Base-by-base conservation (phyloP, 1,140 invertebrate species). In the Zophobas morio region DNA sequence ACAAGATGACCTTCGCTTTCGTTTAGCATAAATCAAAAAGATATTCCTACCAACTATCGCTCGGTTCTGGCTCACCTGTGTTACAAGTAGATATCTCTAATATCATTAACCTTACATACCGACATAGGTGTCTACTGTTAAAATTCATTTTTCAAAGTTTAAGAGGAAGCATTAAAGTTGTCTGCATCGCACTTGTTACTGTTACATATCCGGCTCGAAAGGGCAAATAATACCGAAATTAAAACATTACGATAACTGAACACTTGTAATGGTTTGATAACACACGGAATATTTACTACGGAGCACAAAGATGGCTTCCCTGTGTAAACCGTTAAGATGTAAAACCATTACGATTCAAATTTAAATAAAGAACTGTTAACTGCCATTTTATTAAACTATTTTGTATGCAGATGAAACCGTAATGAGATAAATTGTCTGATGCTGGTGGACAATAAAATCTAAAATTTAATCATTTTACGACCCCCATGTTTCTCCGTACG, bases 1-100 rank as follows among this genome's bases (percentile, higher is more conserved):
- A 54, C 53, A 34, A 54, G 53, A 54, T 54, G 53, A 54, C 53
- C 53, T 54, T 54, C 53, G 53, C 53, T 54, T 54, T 54, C 53
- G 32, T 54, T 54, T 54, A 54, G 53, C 53, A 54, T 54, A 54
- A 34, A 54, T 54, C 53, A 54, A 54, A 54, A 54, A 54, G 53
- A 54, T 54, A 54, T 54, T 54, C 53, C 32, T 54, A 20, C 20
- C 20, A 20, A 20, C 20, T 20, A 20, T 20, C 20, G 20, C 20
- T 20, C 20, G 53, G 33, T 54, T 20, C 35, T 33, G 32, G 53
- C 53, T 54, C 35, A 54, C 53, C 53, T 54, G 53, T 34, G n/a
- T 54, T 33, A 20, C 20, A 20, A 20, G 20, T 20, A 20, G 20
- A 20, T 20, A 20, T 20, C 20, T 20, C 20, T 20, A 20, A 20